These are phyloP conservation scores for Drosophila burlai DNA, from an alignment of 1,140 invertebrate genomes.

Conservation along the genomic window DNA sequence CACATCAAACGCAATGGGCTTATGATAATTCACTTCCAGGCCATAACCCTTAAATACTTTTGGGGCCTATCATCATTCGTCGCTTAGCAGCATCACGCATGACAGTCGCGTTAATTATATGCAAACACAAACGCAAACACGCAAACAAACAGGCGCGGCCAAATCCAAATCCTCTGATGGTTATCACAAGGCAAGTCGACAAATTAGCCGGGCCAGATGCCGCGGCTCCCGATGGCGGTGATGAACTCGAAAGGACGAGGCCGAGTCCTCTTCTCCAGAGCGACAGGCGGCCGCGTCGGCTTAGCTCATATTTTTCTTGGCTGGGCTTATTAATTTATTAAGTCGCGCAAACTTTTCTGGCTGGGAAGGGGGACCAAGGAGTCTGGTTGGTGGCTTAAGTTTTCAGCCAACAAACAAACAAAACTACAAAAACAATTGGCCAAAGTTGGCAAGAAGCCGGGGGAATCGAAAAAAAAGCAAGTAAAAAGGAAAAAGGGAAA, in stretches of 20 bases:
- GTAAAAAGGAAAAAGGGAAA: constrained; percentile 10
- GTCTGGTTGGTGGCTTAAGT: constrained; percentile 55
- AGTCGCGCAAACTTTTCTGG: constrained; percentile 45
- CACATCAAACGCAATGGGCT: constrained; percentile 38
- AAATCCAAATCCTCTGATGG: constrained; percentile 57
- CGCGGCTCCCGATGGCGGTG: constrained; percentile 17
- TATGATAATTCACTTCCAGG: constrained; percentile 40
- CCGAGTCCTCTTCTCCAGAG: constrained; percentile 6
- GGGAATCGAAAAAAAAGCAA: background rate
- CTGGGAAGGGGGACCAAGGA: background rate
- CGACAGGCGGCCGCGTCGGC: constrained; percentile 2
- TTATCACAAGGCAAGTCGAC: constrained; percentile 53
- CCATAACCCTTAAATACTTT: constrained; percentile 36
- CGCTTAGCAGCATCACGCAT: constrained; percentile 37
- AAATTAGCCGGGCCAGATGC: constrained; percentile 58
- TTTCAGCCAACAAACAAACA: constrained; percentile 71
- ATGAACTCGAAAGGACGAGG: constrained; percentile 25
- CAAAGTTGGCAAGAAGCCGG: constrained; percentile 51
- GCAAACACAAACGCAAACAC: constrained; percentile 43
- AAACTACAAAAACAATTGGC: constrained; percentile 67
- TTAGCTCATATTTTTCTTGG: constrained; percentile 56
- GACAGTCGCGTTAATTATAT: constrained; percentile 58
- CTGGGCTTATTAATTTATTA: constrained; percentile 63
- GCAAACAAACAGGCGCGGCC: constrained; percentile 7
- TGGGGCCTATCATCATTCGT: constrained; percentile 38